Evolutionary conservation across 2,888 invertebrate species (phyloP).

Genomic region (Cataglyphis cursor): DNA sequence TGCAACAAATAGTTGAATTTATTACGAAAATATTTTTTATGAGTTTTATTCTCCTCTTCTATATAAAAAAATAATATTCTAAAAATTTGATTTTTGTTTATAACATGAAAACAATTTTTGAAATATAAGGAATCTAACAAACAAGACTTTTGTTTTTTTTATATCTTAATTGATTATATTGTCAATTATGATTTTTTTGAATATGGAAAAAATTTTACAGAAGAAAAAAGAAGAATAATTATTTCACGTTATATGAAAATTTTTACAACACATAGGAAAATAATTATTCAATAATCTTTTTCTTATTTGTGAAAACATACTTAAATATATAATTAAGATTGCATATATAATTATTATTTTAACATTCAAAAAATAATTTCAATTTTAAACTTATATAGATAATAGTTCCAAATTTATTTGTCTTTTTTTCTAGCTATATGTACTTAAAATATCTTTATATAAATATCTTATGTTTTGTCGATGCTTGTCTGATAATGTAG

Average conservation of each 20-base stretch:
- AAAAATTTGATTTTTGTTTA: not conserved
- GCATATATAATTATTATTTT: constrained; percentile 4
- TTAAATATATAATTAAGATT: constrained; percentile 12
- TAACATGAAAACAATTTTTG: not conserved
- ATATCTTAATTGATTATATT: not conserved
- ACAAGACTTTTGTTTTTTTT: not conserved
- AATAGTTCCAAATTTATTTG: not conserved
- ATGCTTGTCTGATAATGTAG: constrained; percentile 13
- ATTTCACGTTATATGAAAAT: not conserved
- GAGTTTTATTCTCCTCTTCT: not conserved
- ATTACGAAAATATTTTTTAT: not conserved
- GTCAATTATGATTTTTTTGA: not conserved
- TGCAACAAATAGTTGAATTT: not conserved
- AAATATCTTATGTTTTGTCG: not conserved
- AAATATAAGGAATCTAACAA: not conserved
- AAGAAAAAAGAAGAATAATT: not conserved
- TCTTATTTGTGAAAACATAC: not conserved
- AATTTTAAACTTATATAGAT: not conserved
- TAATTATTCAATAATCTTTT: not conserved
- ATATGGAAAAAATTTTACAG: not conserved
- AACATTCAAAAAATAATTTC: not conserved
- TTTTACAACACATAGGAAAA: too few relatives aligned
- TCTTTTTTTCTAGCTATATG: not conserved
- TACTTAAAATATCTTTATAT: not conserved
- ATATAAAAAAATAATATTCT: not conserved